Evolutionary conservation across 1,140 invertebrate genomes (phyloP), one percentile per base, ranked within the genome.

Genomic region (Diachasmimorpha longicaudata): DNA sequence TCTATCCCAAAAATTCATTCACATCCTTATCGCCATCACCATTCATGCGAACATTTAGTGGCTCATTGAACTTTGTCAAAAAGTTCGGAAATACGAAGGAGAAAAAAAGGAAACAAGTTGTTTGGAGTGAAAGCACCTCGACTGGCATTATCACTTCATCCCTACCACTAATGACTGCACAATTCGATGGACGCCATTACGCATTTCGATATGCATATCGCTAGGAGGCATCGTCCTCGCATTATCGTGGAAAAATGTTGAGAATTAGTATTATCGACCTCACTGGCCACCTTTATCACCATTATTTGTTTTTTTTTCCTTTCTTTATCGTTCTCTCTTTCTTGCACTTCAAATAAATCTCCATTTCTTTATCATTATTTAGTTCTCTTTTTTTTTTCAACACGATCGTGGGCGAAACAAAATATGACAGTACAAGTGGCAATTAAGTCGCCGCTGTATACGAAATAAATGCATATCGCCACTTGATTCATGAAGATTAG

Each of bases 401-500:
- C 37, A 44, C 70, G 52, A 55, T 80, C 76, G 78, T 77, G 77
- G 76, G 70, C 75, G 78, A 79, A 75, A 77, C 79, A 79, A 77
- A 79, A 76, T 63, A 42, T 79, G 79, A 80, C 75, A 78, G 78
- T 80, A 72, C 6, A 63, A 46, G 55, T 78, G 79, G 77, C 76
- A 81, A 80, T 80, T 81, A 80, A 81, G 74, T 80, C 77, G 78
- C 79, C 78, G 79, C 70, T 31, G 63, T 25, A 66, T 21, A 73
- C 55, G 31, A 42, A 71, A 70, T 23, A 72, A 80, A 78, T 79
- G 80, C 76, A 77, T 79, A 79, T 80, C 77, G 79, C 77, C 66
- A 80, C 77, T 83, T 81, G 81, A 84, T 83, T 82, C 81, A 81
- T 80, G 79, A 81, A 81, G 80, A 84, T 81, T 82, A 81, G 80